Base-by-base conservation (phyloP, 2,888 invertebrate species). In the Brenthis hecate region DNA sequence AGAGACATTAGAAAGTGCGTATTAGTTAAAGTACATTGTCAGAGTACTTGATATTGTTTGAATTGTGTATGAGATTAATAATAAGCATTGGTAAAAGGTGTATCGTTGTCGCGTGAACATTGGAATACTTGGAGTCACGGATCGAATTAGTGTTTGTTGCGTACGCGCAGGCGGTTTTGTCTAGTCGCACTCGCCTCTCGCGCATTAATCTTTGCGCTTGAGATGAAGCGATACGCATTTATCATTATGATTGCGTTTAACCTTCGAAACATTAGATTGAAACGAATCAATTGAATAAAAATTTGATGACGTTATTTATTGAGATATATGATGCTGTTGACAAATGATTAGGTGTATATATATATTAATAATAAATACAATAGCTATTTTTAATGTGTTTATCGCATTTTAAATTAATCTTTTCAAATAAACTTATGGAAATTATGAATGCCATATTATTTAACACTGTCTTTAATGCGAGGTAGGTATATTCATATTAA, bases 191-290 rank as follows among this genome's bases (percentile, higher is more conserved):
- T 82, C 84, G 81, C 80, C 87, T 84, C 84, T 84, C 82, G 85
- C 82, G 79, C 90, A 92, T 92, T 92, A 92, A 92, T 92, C 92
- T 87, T 83, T 71, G 71, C 76, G 76, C 83, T 77, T 76, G 86
- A 92, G 91, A 92, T 92, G 91, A 90, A 92, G 89, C 85, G 92
- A 91, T 92, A 88, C 84, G 83, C 87, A 92, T 92, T 92, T 92
- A 88, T 92, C 91, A 91, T 89, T 85, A 78, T 88, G 91, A 87
- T 89, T 76, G 80, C 86, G 89, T 91, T 91, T 88, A 89, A 87
- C 88, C 85, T 53, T 77, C 76, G 83, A 87, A 87, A 88, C 85
- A 81, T 85, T 81, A 84, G 79, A 87, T 91, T 89, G 87, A 90
- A 84, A 83, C 80, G 85, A 87, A 88, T 90, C 90, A 90, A 89